A percentile compares a stretch with the other conserved stretches of the same genome.
phyloP scores from a whole-genome alignment of 2,113 vertebrate species.

The Vulpes ferrilata region DNA sequence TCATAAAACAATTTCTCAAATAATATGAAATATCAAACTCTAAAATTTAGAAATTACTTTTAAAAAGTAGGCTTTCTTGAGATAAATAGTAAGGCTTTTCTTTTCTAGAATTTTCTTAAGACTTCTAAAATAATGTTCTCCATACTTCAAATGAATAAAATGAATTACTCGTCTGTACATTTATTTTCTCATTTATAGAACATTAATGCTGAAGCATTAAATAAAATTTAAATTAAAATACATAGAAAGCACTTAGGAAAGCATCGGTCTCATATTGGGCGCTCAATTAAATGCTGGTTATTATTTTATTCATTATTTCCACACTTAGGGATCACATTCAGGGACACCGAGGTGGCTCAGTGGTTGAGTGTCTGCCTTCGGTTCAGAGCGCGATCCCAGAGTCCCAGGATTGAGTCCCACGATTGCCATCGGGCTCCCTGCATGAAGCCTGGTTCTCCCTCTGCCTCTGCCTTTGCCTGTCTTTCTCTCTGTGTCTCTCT shows the following conservation, averaged over 20 bases:
- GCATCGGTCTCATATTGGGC: background rate
- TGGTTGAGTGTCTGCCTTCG: too few species aligned
- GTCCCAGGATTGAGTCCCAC: too few species aligned
- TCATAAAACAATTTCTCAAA: background rate
- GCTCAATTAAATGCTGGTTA: background rate
- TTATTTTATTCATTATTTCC: background rate
- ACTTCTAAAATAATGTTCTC: background rate
- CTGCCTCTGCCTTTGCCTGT: too few species aligned
- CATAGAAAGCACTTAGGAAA: background rate
- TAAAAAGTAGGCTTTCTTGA: background rate
- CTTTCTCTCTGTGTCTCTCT: too few species aligned
- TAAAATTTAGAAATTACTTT: background rate
- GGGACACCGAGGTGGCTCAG: too few species aligned
- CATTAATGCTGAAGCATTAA: background rate
- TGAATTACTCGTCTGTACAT: background rate
- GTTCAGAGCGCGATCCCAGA: too few species aligned
- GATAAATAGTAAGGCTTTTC: background rate
- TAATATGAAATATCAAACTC: background rate
- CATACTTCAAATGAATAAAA: background rate
- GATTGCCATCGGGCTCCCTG: too few species aligned
- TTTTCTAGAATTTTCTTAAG: constrained; percentile 7
- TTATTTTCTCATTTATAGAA: background rate
- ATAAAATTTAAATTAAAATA: constrained; percentile 33
- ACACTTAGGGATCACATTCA: background rate
- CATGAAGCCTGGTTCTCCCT: too few species aligned